phyloP scores from a whole-genome alignment of 2,113 vertebrate species.

The Cephalophus harveyi region DNA sequence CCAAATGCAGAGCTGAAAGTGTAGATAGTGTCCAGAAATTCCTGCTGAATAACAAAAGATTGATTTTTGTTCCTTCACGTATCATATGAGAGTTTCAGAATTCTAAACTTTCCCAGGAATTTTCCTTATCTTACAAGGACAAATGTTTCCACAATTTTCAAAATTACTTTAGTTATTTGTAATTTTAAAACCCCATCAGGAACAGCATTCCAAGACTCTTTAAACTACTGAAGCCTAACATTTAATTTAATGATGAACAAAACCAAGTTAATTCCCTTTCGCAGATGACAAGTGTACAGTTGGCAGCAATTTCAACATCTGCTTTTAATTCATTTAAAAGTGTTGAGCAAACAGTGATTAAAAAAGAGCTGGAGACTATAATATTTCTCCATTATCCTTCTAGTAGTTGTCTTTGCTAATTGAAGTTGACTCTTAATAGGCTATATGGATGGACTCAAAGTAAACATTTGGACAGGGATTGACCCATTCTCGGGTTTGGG shows the following conservation, averaged over 20 bases:
- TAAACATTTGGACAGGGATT: neutral
- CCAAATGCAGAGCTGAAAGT: neutral
- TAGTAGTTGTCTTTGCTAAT: conserved; percentile 13
- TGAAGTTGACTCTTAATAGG: conserved; percentile 13
- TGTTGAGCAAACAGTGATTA: conserved; percentile 34
- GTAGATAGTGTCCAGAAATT: neutral
- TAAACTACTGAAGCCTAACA: conserved; percentile 44
- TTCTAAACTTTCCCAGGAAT: conserved; percentile 13
- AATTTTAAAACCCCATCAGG: conserved; percentile 11
- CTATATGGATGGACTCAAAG: neutral
- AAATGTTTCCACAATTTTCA: conserved; percentile 25
- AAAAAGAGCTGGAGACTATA: neutral
- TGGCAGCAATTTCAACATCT: conserved; percentile 52
- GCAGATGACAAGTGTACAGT: conserved; percentile 34
- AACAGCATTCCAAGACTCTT: neutral
- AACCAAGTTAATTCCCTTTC: conserved; percentile 48
- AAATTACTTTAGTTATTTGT: conserved; percentile 29
- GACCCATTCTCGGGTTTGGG: neutral
- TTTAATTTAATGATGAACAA: conserved; percentile 52
- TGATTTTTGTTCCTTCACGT: neutral
- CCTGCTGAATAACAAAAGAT: neutral
- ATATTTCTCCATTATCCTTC: conserved; percentile 15
- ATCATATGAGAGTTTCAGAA: neutral
- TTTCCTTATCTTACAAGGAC: conserved; percentile 29
- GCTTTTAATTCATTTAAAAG: conserved; percentile 59